Percentiles rank a stretch among this genome's conserved stretches.
phyloP scores from a whole-genome alignment of 2,888 invertebrate species.

The Harmothoe impar region DNA sequence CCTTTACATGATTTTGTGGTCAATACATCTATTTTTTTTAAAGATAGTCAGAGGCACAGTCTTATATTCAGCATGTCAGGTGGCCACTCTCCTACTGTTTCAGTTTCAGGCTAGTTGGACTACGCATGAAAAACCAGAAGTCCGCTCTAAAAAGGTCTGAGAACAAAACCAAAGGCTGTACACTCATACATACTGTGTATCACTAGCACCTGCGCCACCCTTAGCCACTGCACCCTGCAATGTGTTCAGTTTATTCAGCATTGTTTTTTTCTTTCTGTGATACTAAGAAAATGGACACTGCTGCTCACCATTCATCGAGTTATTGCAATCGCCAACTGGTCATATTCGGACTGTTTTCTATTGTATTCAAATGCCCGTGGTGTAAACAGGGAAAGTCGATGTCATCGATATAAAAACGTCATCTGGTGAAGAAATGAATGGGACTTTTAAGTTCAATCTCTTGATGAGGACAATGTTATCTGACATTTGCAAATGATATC shows the following conservation, averaged over 20 bases:
- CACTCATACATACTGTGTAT: background rate
- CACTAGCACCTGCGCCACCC: background rate
- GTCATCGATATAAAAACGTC: background rate
- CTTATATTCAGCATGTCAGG: background rate
- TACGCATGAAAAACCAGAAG: conserved; percentile 51
- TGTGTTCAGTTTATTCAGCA: background rate
- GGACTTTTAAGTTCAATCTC: no score
- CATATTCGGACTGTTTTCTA: conserved; percentile 71
- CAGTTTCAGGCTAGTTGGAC: conserved; percentile 42
- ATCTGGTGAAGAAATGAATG: no score
- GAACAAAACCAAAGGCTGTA: background rate
- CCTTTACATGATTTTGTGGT: no score
- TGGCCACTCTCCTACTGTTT: background rate
- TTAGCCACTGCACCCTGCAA: background rate
- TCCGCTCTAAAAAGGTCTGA: conserved; percentile 44
- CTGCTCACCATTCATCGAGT: no score
- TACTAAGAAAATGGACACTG: no score
- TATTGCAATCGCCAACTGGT: background rate
- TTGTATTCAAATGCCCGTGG: conserved; percentile 34
- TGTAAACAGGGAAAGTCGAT: background rate
- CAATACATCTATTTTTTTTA: no score
- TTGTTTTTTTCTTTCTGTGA: background rate
- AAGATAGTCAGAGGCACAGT: no score
- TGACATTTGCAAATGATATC: no score
- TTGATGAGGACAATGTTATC: no score